Evolutionary conservation across 2,797 vertebrate species (phyloP).

Genomic region (Lycodopsis pacificus): DNA sequence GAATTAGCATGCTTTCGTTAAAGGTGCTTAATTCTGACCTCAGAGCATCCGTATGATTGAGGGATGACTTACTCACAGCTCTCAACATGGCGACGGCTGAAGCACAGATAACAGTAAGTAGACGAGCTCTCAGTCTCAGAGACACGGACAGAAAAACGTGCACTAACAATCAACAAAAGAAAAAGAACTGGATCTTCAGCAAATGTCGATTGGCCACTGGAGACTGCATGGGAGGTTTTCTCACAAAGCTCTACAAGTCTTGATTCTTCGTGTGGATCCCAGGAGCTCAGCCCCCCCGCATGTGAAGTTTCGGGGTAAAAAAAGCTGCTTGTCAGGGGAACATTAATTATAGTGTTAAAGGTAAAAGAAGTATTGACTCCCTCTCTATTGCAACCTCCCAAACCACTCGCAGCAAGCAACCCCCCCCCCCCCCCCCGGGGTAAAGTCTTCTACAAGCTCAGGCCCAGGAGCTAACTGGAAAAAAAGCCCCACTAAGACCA

Average conservation of each 20-base stretch:
- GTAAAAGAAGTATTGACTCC: conserved; percentile 94
- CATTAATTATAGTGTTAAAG: conserved; percentile 98
- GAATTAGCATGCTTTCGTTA: conserved; percentile 7
- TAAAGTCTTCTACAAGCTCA: conserved; percentile 86
- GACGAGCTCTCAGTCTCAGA: conserved; percentile 54
- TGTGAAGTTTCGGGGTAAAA: conserved; percentile 78
- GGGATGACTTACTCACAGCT: background rate
- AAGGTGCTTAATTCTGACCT: background rate
- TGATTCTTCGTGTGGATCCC: conserved; percentile 83
- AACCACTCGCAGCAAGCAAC: conserved; percentile 73
- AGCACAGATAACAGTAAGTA: conserved; percentile 12
- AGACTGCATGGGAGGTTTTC: conserved; percentile 83
- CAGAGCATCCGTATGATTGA: background rate
- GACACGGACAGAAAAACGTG: conserved; percentile 69
- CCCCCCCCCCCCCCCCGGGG: conserved; percentile 81
- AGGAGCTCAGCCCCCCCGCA: conserved; percentile 81
- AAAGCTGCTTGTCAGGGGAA: conserved; percentile 86
- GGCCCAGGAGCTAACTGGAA: conserved; percentile 90
- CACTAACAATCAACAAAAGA: conserved; percentile 70
- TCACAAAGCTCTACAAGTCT: conserved; percentile 83
- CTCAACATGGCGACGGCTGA: background rate
- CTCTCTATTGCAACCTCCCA: conserved; percentile 80
- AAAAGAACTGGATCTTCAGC: conserved; percentile 84
- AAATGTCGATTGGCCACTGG: conserved; percentile 86
- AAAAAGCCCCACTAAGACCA: conserved; percentile 98